Evolutionary conservation across 2,113 vertebrate genomes (phyloP).

Genomic region (Amblyornis subalaris): DNA sequence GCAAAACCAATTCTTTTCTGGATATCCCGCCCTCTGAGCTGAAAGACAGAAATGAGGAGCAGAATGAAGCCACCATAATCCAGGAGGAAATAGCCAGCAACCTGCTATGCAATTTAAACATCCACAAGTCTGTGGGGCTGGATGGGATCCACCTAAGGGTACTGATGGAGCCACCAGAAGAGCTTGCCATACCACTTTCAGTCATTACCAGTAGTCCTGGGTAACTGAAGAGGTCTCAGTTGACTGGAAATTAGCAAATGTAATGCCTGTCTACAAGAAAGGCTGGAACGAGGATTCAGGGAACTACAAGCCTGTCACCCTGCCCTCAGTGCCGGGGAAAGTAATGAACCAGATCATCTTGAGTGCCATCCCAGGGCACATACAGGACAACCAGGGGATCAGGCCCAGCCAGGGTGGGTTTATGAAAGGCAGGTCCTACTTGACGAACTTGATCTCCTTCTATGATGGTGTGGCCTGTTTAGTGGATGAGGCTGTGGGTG

Average conservation of each 20-base stretch:
- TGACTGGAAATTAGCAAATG: background rate
- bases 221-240: background rate
- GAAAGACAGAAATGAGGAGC: background rate
- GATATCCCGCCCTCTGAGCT: background rate
- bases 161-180: background rate
- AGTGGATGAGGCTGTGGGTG: background rate
- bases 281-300: background rate
- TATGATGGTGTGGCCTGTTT: background rate
- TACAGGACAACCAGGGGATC: background rate
- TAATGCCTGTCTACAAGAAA: background rate
- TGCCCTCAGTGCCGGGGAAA: background rate
- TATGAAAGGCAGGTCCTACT: background rate
- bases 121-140: background rate
- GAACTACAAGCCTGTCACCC: background rate
- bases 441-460: background rate
- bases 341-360: background rate
- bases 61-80: background rate
- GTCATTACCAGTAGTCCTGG: background rate
- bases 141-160: background rate
- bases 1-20: background rate
- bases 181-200: background rate
- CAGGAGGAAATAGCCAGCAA: background rate
- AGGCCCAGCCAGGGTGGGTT: rapidly evolving
- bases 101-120: background rate
- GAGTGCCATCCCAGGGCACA: rapidly evolving